Conservation (phyloP, 2,113 vertebrate species). For the Arothron firmamentum region DNA sequence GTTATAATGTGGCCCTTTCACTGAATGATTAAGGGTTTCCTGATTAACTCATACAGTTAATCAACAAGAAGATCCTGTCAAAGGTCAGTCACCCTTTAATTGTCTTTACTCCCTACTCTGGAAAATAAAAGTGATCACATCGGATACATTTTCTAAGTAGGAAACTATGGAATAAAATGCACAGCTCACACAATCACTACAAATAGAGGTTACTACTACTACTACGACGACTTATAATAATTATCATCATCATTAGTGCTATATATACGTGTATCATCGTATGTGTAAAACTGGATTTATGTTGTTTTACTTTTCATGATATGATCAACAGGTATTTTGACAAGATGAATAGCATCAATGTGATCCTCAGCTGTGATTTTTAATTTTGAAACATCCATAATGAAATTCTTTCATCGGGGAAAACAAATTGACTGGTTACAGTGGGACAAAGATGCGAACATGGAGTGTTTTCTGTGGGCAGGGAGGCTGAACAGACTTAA, state of each 20-base stretch:
- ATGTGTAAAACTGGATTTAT: background rate
- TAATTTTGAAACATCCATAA: too few relatives aligned
- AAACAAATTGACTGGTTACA: too few relatives aligned
- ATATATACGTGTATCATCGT: too few relatives aligned
- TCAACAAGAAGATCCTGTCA: background rate
- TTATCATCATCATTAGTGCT: background rate
- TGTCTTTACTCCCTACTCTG: background rate
- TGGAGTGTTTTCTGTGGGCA: too few relatives aligned
- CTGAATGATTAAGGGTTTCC: too few relatives aligned
- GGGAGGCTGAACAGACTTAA: too few relatives aligned
- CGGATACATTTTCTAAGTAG: background rate
- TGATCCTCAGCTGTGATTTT: too few relatives aligned
- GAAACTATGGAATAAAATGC: background rate
- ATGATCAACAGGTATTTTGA: background rate
- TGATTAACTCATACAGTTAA: constrained; percentile 2
- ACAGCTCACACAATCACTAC: too few relatives aligned
- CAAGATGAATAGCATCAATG: too few relatives aligned
- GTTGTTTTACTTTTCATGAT: background rate
- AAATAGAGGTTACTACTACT: background rate
- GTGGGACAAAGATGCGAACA: too few relatives aligned
- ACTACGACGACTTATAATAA: background rate
- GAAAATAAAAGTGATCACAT: background rate
- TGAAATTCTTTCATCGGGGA: too few relatives aligned
- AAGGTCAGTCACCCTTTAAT: background rate
- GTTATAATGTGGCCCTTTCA: too few relatives aligned